Conservation (phyloP, 2,888 invertebrate genomes). For the Catotricha subobsoleta region DNA sequence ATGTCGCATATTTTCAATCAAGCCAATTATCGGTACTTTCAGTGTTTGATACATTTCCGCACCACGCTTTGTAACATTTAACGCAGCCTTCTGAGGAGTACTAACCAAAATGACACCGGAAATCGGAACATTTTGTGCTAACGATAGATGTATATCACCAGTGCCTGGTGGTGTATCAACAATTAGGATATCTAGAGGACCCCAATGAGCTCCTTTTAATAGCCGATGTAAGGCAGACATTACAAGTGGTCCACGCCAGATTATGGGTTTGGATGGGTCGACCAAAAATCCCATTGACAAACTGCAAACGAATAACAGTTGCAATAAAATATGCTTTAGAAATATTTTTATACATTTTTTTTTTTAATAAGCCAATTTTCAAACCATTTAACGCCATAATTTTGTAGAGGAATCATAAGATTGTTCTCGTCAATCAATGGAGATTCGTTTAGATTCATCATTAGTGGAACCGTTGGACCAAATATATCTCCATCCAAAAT, state of each 20-base stretch:
- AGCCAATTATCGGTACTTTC: slow-evolving; percentile 64
- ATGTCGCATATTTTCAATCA: slow-evolving; percentile 81
- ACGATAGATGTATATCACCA: slow-evolving; percentile 83
- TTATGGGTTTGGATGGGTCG: slow-evolving; percentile 64
- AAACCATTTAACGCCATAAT: slow-evolving; percentile 88
- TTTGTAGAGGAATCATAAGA: slow-evolving; percentile 69
- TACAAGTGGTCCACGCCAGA: slow-evolving; percentile 93
- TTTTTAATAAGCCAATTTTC: slow-evolving; percentile 9
- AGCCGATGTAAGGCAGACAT: slow-evolving; percentile 85
- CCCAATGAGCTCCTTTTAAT: slow-evolving; percentile 76
- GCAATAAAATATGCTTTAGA: neutral
- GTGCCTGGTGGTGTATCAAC: slow-evolving; percentile 95
- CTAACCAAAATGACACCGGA: slow-evolving; percentile 80
- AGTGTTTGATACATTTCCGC: slow-evolving; percentile 76
- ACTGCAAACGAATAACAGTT: slow-evolving; percentile 29
- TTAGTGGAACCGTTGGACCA: slow-evolving; percentile 81
- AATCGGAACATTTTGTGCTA: slow-evolving; percentile 75
- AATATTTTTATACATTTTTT: neutral
- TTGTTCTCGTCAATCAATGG: slow-evolving; percentile 63
- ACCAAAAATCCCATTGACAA: slow-evolving; percentile 93
- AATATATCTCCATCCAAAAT: slow-evolving; percentile 88
- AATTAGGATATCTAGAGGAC: slow-evolving; percentile 66
- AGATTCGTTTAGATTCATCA: slow-evolving; percentile 82
- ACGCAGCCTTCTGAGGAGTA: slow-evolving; percentile 76
- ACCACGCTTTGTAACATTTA: slow-evolving; percentile 72